Evolutionary conservation across 2,888 invertebrate species (phyloP), one percentile per base, ranked within the genome.

Genomic region (Eremobia ochroleuca): DNA sequence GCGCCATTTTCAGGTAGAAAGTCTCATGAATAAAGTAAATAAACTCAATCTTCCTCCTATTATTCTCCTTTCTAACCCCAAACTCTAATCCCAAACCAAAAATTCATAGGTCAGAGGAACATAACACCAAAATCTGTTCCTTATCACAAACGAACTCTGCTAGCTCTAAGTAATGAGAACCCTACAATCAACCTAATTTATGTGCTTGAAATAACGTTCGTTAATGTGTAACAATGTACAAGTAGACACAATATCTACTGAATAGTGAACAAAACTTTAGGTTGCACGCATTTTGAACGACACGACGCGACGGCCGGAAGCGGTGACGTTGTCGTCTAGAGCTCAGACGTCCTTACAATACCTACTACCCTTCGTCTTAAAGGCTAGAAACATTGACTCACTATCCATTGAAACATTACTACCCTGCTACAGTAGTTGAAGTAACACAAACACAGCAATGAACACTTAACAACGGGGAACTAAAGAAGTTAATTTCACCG

Each of bases 241-340:
- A 55, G 59, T 62, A 52, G 25, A 64, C 34, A 77, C 31, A 73
- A 31, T 69, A 65, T 73, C 31, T 59, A 79, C 59, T 68, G 58
- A 74, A 75, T 64, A 72, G 25, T 58, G 72, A 85, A 89, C 84
- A 87, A 83, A 90, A 89, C 87, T 89, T 90, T 89, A 85, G 86
- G 86, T 89, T 86, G 91, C 91, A 92, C 92, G 90, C 90, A 92
- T 92, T 92, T 70, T 89, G 89, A 90, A 90, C 89, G 76, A 81
- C 85, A 81, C 75, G 75, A 73, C 87, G 34, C 87, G 85, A 89
- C 86, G 88, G 78, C 92, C 93, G 94, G 94, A 94, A 94, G 87
- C 87, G 86, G 90, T 93, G 93, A 92, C 93, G 92, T 92, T 73
- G 93, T 92, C 92, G 92, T 90, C 91, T 92, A 91, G 90, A 90